Evolutionary conservation across 2,888 invertebrate species (phyloP), one percentile per base, ranked within the genome.

Genomic region (Gastrophysa polygoni): DNA sequence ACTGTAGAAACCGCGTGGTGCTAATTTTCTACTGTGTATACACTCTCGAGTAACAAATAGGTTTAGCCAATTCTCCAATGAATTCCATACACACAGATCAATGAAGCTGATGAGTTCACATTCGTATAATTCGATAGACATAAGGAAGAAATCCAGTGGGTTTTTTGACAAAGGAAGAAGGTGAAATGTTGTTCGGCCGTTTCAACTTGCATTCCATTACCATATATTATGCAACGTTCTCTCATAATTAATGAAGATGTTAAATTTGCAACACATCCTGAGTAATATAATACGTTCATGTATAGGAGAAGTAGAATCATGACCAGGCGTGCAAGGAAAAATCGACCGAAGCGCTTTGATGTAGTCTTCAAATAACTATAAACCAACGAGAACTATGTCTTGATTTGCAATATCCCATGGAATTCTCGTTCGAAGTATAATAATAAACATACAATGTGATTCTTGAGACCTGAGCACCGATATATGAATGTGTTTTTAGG

Each of bases 241-340:
- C 4, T 14, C 17, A 52, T 52, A 59, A 59, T 52, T 47, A 59
- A 59, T 54, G 59, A 52, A 57, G 48, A 46, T 46, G 52, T 52
- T 20, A 34, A 54, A 47, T 59, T 18, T 43, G 52, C 47, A 52
- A 52, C 46, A 46, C 34, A 51, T 59, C 52, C 46, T 32, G 29
- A 44, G 58, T 58, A 49, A 59, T 32, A 32, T 52, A 46, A 47
- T 47, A 46, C 52, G 51, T 32, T 44, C 43, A 59, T 59, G 47
- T 52, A 29, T 52, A 34, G 16, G 38, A 4, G 38, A 38, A 8
- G 10, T 2, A 38, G 14, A 38, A 10, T 38, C 14, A 38, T 38
- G 38, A 8, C 4, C 38, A 6, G 6, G 14, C 14, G 14, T 38
- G 7, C 3, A 14, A 14, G 14, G 14, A 38, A 38, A 38, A 14